Evolutionary conservation across 2,113 vertebrate genomes (phyloP), one percentile per base, ranked within the genome.

Genomic region (Malurus alboscapulatus): DNA sequence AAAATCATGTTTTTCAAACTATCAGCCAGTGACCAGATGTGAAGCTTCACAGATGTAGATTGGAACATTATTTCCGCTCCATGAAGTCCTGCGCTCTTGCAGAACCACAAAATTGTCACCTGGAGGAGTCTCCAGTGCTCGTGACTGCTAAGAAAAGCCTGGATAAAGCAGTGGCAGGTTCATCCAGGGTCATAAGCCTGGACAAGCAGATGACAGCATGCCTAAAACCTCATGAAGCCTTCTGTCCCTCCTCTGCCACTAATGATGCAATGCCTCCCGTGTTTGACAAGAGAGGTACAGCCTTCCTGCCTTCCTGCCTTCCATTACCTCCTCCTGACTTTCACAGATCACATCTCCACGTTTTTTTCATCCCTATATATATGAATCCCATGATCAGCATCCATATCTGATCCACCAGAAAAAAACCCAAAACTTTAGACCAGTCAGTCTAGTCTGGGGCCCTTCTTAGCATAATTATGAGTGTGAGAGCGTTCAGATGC

Each of bases 231-330:
- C 38, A 1, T 14, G 32, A 67, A 24, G 7, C 5, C 6, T 65
- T 62, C n/a, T 78, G 48, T 17, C 27, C 25, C 24, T 81, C 11
- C 24, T 69, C 34, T 80, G 42, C 26, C 40, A 80, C 25, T 38
- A 47, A 0, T 0, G 3, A 50, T 27, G 30, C 30, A 54, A 40
- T 22, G 10, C 30, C 14, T 71, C 8, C 14, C 18, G 2, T 36
- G 9, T 26, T 27, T 82, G 36, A 53, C 9, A 79, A 18, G 63
- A 73, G 21, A 42, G 6, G 10, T 53, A 10, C 8, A 50, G 11
- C 34, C 24, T 62, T 62, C 14, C 44, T 74, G 26, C 30, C 17
- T 58, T 36, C 51, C 14, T 74, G 26, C 30, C 17, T 58, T 36
- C 51, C 14, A 2, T 26, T 87, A 17, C 24, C 26, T 50, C 12